These are phyloP conservation scores for Hylyphantes graminicola DNA, from an alignment of 1,140 invertebrate genomes.

Conservation along the genomic window DNA sequence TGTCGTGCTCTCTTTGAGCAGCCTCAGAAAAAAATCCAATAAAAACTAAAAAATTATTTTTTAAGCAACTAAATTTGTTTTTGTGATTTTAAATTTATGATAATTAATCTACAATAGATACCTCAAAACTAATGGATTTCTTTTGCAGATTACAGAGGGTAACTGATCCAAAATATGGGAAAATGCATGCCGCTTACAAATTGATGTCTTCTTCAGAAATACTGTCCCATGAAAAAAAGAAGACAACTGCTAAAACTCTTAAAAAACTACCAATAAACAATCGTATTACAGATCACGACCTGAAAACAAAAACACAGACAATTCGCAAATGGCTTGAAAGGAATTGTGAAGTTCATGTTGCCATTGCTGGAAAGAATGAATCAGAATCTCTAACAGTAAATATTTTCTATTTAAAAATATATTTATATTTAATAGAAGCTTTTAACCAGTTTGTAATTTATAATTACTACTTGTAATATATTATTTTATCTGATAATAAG, in stretches of 20 bases:
- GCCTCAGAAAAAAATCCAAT: too few species aligned
- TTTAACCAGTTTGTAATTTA: background rate
- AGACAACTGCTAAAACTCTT: conserved; percentile 11
- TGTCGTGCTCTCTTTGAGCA: too few species aligned
- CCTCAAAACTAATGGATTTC: background rate
- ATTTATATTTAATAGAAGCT: too few species aligned
- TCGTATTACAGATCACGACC: conserved; percentile 48
- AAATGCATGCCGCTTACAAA: conserved; percentile 47
- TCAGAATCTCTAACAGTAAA: background rate
- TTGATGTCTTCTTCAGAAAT: conserved; percentile 35
- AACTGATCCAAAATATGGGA: conserved; percentile 49
- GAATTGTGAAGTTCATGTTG: conserved; percentile 54
- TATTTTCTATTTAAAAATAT: too few species aligned
- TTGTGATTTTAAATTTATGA: too few species aligned
- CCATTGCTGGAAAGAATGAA: conserved; percentile 8
- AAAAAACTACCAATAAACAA: conserved; percentile 46
- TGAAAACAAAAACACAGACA: conserved; percentile 26
- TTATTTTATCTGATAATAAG: background rate
- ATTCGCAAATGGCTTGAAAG: conserved; percentile 34
- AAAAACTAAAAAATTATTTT: too few species aligned
- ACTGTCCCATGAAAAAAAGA: conserved; percentile 12
- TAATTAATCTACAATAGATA: too few species aligned
- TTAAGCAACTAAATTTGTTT: too few species aligned
- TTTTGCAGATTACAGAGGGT: conserved; percentile 43
- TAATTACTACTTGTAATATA: background rate